Evolutionary conservation across 2,797 vertebrate species (phyloP).

Genomic region (Hirundo rustica): DNA sequence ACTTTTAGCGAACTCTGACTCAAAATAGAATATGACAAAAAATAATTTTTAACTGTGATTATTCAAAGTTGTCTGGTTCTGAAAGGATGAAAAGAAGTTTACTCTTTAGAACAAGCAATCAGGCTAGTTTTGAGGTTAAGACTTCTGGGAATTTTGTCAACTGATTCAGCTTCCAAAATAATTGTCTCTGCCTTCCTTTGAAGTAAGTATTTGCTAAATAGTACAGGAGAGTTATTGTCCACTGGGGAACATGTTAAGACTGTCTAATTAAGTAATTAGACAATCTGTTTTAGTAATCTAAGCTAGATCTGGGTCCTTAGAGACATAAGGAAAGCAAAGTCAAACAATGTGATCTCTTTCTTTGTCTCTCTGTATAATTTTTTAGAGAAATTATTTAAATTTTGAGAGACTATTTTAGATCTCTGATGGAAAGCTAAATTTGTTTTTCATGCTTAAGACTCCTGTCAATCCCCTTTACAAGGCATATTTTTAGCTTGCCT

Average conservation of each 20-base stretch:
- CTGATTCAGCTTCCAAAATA: neutral
- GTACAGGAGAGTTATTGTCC: neutral
- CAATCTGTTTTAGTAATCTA: neutral
- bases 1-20: neutral
- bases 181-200: conserved; percentile 11
- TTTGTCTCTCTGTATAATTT: neutral
- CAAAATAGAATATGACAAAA: neutral
- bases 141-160: conserved; percentile 30
- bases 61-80: neutral
- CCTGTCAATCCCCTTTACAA: neutral
- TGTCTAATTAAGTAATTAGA: conserved; percentile 33
- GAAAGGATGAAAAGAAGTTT: neutral
- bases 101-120: neutral
- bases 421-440: conserved; percentile 23
- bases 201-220: conserved; percentile 30
- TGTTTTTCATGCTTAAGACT: neutral
- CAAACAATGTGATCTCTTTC: neutral
- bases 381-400: conserved; percentile 25
- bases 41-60: neutral
- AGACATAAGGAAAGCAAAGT: conserved; percentile 25
- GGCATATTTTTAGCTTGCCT: neutral
- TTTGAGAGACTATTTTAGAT: conserved; percentile 19
- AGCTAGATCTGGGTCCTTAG: conserved; percentile 4
- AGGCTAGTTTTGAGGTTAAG: conserved; percentile 32
- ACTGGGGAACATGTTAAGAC: neutral